Evolutionary conservation across 2,797 vertebrate genomes (phyloP).

Genomic region (Enteromius fasciolatus): DNA sequence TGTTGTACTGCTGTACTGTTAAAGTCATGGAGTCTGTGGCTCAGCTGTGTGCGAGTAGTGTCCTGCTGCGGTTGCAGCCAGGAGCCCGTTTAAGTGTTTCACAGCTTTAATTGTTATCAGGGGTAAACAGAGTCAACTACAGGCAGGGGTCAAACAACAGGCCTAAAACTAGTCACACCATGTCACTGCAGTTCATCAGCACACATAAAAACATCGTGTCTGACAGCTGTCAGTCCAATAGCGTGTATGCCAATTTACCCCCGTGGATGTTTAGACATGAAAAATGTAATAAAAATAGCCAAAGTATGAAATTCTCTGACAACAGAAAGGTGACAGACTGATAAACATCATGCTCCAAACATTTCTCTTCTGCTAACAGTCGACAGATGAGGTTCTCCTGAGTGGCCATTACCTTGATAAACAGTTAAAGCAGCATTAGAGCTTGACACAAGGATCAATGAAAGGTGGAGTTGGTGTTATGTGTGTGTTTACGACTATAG

Average conservation of each 20-base stretch:
- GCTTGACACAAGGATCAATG: slow-evolving; percentile 83
- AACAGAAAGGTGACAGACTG: slow-evolving; percentile 18
- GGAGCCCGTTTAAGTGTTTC: slow-evolving; percentile 68
- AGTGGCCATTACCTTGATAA: slow-evolving; percentile 80
- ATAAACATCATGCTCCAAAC: slow-evolving; percentile 13
- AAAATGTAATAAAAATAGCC: not conserved
- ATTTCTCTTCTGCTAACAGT: slow-evolving; percentile 19
- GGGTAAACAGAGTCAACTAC: slow-evolving; percentile 38
- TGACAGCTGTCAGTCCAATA: slow-evolving; percentile 71
- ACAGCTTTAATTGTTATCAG: slow-evolving; percentile 73
- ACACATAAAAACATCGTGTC: slow-evolving; percentile 26
- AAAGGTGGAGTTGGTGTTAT: slow-evolving; percentile 45
- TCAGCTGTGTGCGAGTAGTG: slow-evolving; percentile 53
- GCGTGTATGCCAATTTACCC: not conserved
- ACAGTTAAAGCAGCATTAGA: slow-evolving; percentile 82
- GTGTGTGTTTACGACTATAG: slow-evolving; percentile 27
- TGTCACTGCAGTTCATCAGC: slow-evolving; percentile 67
- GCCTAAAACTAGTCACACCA: slow-evolving; percentile 32
- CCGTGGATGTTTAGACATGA: slow-evolving; percentile 16
- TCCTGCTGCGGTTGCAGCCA: slow-evolving; percentile 38
- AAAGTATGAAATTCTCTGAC: slow-evolving; percentile 2
- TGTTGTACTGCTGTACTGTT: not conserved
- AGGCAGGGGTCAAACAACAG: slow-evolving; percentile 7
- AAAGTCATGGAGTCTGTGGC: not conserved
- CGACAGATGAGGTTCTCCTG: slow-evolving; percentile 65